Percentiles rank a stretch among this genome's conserved stretches.
Evolutionary conservation across 2,113 vertebrate genomes (phyloP).

Genomic region (Etheostoma spectabile): DNA sequence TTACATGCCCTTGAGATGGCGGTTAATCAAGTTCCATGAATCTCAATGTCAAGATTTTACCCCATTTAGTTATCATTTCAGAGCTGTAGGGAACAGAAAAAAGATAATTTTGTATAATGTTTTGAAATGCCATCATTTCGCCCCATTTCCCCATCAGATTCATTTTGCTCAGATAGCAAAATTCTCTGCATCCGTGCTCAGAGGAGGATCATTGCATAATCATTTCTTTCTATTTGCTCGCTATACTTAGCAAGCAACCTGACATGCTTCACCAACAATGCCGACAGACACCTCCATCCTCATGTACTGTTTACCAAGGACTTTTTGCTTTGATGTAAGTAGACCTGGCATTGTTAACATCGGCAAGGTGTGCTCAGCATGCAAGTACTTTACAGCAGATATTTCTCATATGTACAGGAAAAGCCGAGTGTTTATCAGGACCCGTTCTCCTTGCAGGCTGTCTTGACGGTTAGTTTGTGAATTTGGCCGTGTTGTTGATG

Average conservation of each 20-base stretch:
- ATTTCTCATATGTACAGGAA: conserved; percentile 63
- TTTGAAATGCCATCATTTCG: no score
- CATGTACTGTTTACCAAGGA: conserved; percentile 68
- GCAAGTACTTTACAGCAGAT: conserved; percentile 50
- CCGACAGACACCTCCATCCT: conserved; percentile 66
- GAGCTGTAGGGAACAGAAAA: no score
- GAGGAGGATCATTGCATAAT: conserved; percentile 69
- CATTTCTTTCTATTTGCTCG: conserved; percentile 64
- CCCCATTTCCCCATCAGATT: conserved; percentile 66
- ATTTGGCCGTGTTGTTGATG: conserved; percentile 45
- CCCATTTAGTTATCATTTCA: no score
- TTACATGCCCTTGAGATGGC: no score
- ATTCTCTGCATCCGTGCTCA: conserved; percentile 56
- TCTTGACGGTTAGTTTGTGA: conserved; percentile 66
- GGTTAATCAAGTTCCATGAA: no score
- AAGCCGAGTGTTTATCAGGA: conserved; percentile 29
- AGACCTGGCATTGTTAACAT: conserved; percentile 69
- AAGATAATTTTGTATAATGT: no score
- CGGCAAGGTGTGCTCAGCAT: conserved; percentile 52
- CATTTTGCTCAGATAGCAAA: conserved; percentile 68
- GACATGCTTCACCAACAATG: conserved; percentile 62
- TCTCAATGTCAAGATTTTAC: no score
- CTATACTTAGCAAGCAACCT: conserved; percentile 72
- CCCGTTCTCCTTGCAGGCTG: conserved; percentile 54
- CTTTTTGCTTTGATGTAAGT: conserved; percentile 71